Base-by-base conservation (phyloP, 2,888 invertebrate genomes). In the Pandemis corylana region DNA sequence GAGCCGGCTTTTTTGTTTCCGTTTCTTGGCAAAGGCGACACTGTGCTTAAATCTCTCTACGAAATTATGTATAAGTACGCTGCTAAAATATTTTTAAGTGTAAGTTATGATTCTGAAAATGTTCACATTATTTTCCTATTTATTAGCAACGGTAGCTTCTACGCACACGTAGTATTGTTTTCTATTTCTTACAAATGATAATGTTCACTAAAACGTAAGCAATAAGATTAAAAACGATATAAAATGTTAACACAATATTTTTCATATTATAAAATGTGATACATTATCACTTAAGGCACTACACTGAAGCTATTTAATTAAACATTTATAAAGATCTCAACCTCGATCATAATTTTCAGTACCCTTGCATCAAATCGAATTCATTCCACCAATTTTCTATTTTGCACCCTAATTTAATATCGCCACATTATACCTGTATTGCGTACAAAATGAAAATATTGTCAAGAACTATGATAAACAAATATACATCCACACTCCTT, bases 201-300 rank as follows among this genome's bases (percentile, higher is more conserved):
- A 83, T 82, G 82, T 87, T 87, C 84, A 84, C 83, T 88, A 87
- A 78, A 78, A 79, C 77, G 71, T 89, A 90, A 90, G 87, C 87
- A 89, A 87, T 91, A 90, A 90, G 80, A 78, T 85, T 83, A 80
- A 81, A 85, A 85, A 86, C 82, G 80, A 88, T 82, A 79, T 80
- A 78, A 71, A 75, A 71, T 71, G 62, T 74, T 80, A 82, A 85
- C 85, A 83, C 85, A 78, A 89, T 91, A 92, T 91, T 92, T 75
- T 91, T 90, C 89, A 89, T 91, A 92, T 91, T 92, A 90, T 92
- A 92, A 92, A 91, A 81, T 93, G 91, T 92, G 92, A 93, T 93
- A 92, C 90, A 88, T 88, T 87, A 89, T 91, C 91, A 90, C 88
- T 77, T 85, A 84, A 82, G 83, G 82, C 83, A 84, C 77, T 73